Evolutionary conservation across 1,140 invertebrate genomes (phyloP).

Genomic region (Monochamus saltuarius): DNA sequence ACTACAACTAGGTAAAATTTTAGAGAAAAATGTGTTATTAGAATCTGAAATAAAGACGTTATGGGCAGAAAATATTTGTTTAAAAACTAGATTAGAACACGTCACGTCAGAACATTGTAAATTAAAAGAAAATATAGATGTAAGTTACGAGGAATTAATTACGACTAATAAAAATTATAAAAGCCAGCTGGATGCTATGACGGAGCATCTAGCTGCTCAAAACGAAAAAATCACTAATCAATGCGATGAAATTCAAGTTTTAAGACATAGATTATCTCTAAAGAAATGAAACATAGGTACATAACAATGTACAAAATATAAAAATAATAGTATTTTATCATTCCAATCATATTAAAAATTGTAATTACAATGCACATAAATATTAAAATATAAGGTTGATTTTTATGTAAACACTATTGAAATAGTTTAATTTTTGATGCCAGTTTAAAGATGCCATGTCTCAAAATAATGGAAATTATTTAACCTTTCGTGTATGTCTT

Average conservation of each 20-base stretch:
- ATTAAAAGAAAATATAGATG: conserved; percentile 49
- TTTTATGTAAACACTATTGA: no score
- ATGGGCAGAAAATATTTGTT: conserved; percentile 43
- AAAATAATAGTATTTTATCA: no score
- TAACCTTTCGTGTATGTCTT: no score
- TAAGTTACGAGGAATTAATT: conserved; percentile 51
- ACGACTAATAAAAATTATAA: conserved; percentile 83
- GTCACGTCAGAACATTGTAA: conserved; percentile 41
- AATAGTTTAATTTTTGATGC: no score
- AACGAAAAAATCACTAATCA: conserved; percentile 84
- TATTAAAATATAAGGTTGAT: no score
- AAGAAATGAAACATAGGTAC: conserved; percentile 35
- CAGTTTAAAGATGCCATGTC: no score
- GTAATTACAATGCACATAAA: no score
- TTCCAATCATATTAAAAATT: no score
- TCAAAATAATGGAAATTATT: no score
- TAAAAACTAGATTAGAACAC: conserved; percentile 48
- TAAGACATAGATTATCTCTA: conserved; percentile 40
- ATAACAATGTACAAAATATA: no score
- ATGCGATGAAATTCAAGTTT: conserved; percentile 70
- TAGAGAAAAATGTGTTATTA: conserved; percentile 38
- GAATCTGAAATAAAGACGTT: conserved; percentile 43
- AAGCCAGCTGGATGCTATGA: conserved; percentile 84
- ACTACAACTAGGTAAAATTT: conserved; percentile 45
- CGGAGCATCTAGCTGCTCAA: conserved; percentile 87